Conservation (phyloP, 2,888 invertebrate species). For the Nasonovia ribisnigri region DNA sequence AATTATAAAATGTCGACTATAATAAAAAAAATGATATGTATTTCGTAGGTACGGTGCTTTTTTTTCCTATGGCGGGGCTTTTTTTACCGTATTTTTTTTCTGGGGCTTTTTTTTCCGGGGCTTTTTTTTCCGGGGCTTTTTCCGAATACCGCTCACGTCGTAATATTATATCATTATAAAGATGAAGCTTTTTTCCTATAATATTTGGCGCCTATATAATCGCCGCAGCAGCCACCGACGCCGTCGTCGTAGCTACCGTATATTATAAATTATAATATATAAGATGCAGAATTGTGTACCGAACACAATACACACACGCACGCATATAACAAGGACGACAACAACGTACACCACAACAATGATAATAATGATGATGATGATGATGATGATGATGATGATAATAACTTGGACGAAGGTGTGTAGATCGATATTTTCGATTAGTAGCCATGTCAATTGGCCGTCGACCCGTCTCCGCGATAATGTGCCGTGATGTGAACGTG, state of each 20-base stretch:
- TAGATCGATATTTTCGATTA: constrained; percentile 63
- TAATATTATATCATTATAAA: not conserved
- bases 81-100: too few relatives aligned
- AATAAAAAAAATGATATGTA: too few relatives aligned
- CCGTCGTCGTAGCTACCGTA: not conserved
- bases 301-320: constrained; percentile 11
- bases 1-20: too few relatives aligned
- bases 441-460: constrained; percentile 64
- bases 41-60: too few relatives aligned
- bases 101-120: too few relatives aligned
- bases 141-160: not conserved
- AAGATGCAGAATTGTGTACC: not conserved
- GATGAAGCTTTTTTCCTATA: constrained; percentile 23
- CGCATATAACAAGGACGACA: constrained; percentile 14
- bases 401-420: not conserved
- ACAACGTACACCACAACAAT: not conserved
- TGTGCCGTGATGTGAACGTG: constrained; percentile 65
- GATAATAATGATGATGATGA: constrained; percentile 23
- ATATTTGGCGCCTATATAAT: constrained; percentile 25
- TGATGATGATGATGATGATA: constrained; percentile 41
- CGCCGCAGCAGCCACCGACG: not conserved
- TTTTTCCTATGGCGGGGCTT: too few relatives aligned
- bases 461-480: constrained; percentile 61
- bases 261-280: not conserved
- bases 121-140: too few relatives aligned